Percentiles rank a stretch among this genome's conserved stretches.
Conservation (phyloP, 2,888 invertebrate genomes). For the Apocheima hispidaria region DNA sequence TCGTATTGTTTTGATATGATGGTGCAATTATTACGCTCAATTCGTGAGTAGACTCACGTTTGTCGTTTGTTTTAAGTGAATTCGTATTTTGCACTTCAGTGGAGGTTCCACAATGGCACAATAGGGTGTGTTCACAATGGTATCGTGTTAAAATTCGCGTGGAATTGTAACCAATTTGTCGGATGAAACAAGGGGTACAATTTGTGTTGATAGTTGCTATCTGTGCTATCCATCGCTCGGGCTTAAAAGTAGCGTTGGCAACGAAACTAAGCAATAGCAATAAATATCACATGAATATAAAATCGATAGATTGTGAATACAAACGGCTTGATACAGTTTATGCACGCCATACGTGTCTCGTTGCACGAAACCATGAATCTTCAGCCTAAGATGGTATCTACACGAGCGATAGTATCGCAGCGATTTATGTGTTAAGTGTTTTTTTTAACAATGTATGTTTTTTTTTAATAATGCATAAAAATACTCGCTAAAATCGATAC, state of each 20-base stretch:
- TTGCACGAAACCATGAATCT: conserved; percentile 20
- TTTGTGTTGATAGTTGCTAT: conserved; percentile 81
- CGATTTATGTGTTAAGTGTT: background rate
- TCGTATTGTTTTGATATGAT: conserved; percentile 5
- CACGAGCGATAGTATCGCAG: conserved; percentile 3
- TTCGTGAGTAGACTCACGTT: conserved; percentile 6
- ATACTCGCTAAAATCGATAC: no score
- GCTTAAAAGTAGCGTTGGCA: conserved; percentile 60
- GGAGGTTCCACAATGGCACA: conserved; percentile 51
- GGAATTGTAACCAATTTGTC: conserved; percentile 81
- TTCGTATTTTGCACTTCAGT: conserved; percentile 46
- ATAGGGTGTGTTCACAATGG: conserved; percentile 65
- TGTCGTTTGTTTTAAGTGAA: conserved; percentile 39
- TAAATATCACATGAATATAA: conserved; percentile 23
- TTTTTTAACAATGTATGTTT: no score
- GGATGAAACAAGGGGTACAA: conserved; percentile 80
- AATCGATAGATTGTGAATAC: conserved; percentile 21
- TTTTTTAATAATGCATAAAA: no score
- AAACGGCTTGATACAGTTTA: conserved; percentile 21
- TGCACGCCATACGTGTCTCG: conserved; percentile 25
- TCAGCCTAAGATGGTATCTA: conserved; percentile 9
- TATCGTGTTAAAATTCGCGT: conserved; percentile 75
- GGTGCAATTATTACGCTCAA: background rate
- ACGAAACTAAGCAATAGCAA: conserved; percentile 54
- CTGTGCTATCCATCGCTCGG: conserved; percentile 71